These are phyloP conservation scores for Acleris emargana DNA, from an alignment of 2,888 invertebrate genomes.

Conservation along the genomic window DNA sequence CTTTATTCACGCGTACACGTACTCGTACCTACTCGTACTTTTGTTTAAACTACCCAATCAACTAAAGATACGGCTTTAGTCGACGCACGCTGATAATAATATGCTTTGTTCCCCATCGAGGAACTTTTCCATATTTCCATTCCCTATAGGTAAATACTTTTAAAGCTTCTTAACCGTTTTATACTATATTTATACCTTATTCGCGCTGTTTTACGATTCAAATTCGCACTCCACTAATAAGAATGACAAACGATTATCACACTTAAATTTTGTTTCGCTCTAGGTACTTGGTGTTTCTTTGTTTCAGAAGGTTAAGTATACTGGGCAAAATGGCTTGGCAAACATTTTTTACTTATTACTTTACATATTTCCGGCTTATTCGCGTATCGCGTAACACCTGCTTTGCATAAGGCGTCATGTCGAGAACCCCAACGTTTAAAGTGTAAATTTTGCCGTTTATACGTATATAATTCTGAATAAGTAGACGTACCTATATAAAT, in stretches of 20 bases:
- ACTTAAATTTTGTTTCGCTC: background rate
- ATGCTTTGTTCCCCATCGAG: too few relatives aligned
- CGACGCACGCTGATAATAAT: too few relatives aligned
- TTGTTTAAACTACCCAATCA: too few relatives aligned
- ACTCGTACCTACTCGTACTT: too few relatives aligned
- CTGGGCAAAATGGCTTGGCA: slow-evolving; percentile 48
- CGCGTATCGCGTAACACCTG: slow-evolving; percentile 82
- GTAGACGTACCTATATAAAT: slow-evolving; percentile 57
- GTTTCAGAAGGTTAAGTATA: background rate
- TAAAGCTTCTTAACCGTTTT: too few relatives aligned
- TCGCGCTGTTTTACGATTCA: slow-evolving; percentile 11
- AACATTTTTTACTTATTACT: slow-evolving; percentile 49
- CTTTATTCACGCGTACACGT: slow-evolving; percentile 5
- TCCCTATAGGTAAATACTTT: too few relatives aligned
- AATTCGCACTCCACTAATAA: slow-evolving; percentile 16
- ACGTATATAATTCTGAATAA: slow-evolving; percentile 73
- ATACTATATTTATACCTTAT: background rate
- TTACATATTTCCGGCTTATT: slow-evolving; percentile 54
- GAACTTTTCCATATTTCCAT: too few relatives aligned
- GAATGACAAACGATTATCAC: slow-evolving; percentile 16
- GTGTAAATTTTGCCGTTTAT: slow-evolving; percentile 80
- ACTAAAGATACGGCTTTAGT: too few relatives aligned
- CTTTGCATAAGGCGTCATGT: slow-evolving; percentile 82
- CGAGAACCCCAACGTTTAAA: slow-evolving; percentile 73
- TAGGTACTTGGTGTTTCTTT: background rate